Percentiles rank a stretch among this genome's conserved stretches.
Evolutionary conservation across 2,113 vertebrate genomes (phyloP).

Genomic region (Ameiurus melas): DNA sequence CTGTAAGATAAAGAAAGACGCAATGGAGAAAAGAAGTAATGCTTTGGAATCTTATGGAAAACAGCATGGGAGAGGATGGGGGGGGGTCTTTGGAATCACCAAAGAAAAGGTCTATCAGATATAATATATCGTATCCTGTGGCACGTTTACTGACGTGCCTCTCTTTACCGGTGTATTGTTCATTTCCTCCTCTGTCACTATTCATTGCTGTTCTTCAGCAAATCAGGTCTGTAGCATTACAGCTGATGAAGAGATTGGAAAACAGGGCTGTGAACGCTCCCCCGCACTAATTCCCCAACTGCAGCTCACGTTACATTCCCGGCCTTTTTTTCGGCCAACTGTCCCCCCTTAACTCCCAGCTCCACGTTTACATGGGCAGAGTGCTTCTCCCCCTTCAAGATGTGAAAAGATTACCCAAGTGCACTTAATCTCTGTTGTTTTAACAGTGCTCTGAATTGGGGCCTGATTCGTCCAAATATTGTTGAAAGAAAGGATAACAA

Average conservation of each 20-base stretch:
- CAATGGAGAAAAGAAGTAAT: neutral
- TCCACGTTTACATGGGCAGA: constrained; percentile 70
- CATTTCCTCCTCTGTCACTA: constrained; percentile 57
- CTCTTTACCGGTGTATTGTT: constrained; percentile 64
- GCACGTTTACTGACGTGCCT: constrained; percentile 68
- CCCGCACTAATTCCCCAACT: constrained; percentile 66
- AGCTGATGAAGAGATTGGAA: constrained; percentile 70
- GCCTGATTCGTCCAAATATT: constrained; percentile 70
- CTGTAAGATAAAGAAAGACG: constrained; percentile 23
- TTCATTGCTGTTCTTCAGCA: constrained; percentile 48
- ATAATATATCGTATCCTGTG: constrained; percentile 66
- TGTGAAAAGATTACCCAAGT: constrained; percentile 60
- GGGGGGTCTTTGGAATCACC: neutral
- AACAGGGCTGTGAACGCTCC: constrained; percentile 62
- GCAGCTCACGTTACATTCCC: constrained; percentile 66
- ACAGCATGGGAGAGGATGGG: constrained; percentile 37
- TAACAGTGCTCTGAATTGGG: constrained; percentile 65
- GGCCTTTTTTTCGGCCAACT: constrained; percentile 66
- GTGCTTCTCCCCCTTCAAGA: constrained; percentile 52
- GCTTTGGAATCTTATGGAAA: neutral
- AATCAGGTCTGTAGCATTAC: constrained; percentile 63
- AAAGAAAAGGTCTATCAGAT: constrained; percentile 9
- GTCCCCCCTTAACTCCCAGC: constrained; percentile 56
- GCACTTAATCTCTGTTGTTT: constrained; percentile 73
- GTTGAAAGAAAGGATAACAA: constrained; percentile 70